A percentile compares a stretch with the other conserved stretches of the same genome.
phyloP scores from a whole-genome alignment of 2,888 invertebrate species.

The Megastigmus dorsalis region DNA sequence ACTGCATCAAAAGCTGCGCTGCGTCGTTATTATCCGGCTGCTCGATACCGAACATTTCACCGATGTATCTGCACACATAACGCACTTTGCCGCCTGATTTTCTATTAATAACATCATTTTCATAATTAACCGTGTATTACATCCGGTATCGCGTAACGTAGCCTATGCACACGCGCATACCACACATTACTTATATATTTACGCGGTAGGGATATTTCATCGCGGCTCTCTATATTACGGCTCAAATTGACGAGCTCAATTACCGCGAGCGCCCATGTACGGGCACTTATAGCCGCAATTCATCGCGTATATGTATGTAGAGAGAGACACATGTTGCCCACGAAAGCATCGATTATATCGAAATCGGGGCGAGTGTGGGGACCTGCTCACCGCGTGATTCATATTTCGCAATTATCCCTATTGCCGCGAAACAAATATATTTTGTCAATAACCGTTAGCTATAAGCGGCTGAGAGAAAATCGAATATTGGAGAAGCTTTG shows the following conservation, averaged over 20 bases:
- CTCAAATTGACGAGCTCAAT: conserved; percentile 45
- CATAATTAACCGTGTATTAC: conserved; percentile 33
- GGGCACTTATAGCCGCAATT: conserved; percentile 3
- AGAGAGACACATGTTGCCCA: conserved; percentile 29
- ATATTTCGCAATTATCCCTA: conserved; percentile 44
- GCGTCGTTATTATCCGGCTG: background rate
- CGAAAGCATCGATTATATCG: conserved; percentile 39
- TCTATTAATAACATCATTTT: conserved; percentile 40
- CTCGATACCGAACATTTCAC: background rate
- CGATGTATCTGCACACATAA: background rate
- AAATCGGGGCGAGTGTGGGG: background rate
- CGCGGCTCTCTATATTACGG: background rate
- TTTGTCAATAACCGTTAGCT: no score
- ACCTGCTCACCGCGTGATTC: conserved; percentile 27
- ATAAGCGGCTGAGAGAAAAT: no score
- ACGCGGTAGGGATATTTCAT: conserved; percentile 21
- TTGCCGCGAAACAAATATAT: conserved; percentile 18
- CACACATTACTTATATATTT: background rate
- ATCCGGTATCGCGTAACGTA: background rate
- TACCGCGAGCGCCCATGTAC: background rate
- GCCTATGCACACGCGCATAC: background rate
- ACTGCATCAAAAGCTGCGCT: background rate
- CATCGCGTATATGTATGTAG: no score
- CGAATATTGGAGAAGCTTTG: no score
- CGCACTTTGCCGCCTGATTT: conserved; percentile 13